Percentiles rank a stretch among this genome's conserved stretches.
phyloP scores from a whole-genome alignment of 2,888 invertebrate species.

The Eilema sororculum region DNA sequence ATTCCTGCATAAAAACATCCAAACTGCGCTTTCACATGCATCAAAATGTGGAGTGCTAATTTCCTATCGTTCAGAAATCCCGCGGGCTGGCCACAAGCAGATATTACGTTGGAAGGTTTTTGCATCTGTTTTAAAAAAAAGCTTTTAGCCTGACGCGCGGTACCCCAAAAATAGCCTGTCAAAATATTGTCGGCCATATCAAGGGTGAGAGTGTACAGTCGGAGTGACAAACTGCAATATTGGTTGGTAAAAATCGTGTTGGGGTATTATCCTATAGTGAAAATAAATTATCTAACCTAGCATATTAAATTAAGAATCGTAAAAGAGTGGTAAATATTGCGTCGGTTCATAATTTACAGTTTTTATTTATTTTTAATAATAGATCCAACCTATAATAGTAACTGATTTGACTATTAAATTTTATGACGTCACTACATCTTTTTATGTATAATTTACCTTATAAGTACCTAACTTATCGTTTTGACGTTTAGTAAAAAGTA shows the following conservation, averaged over 20 bases:
- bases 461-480: too few species aligned
- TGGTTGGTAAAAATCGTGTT: background rate
- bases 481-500: too few species aligned
- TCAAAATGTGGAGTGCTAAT: constrained; percentile 29
- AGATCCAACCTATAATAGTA: too few species aligned
- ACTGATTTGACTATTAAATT: too few species aligned
- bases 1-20: background rate
- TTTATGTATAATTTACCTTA: too few species aligned
- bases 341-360: too few species aligned
- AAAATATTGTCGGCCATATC: constrained; percentile 75
- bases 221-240: constrained; percentile 14
- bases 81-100: constrained; percentile 39
- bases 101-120: constrained; percentile 38
- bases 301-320: too few species aligned
- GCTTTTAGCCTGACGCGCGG: constrained; percentile 65
- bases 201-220: constrained; percentile 66
- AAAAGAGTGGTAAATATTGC: too few species aligned
- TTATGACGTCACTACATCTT: too few species aligned
- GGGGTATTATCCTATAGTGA: too few species aligned
- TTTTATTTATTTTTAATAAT: too few species aligned
- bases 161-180: constrained; percentile 74
- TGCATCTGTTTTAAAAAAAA: constrained; percentile 53
- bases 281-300: too few species aligned
- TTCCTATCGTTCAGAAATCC: constrained; percentile 46
- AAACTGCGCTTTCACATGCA: background rate